A percentile compares a stretch with the other conserved stretches of the same genome.
Evolutionary conservation across 1,140 invertebrate species (phyloP).

Genomic region (Lasioglossum albipes): DNA sequence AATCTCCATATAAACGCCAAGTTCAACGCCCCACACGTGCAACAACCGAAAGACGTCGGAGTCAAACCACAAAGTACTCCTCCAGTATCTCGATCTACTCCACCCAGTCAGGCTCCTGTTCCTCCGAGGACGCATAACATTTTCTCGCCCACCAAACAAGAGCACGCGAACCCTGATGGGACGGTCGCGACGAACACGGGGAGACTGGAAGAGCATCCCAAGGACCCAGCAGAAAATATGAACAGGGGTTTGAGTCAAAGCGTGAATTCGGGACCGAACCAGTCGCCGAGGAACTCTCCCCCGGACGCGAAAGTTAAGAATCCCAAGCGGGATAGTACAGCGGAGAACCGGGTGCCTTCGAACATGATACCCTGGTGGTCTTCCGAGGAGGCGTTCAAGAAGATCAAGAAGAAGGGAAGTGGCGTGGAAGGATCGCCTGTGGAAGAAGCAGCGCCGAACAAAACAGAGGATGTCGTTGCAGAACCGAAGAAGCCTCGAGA

Average conservation of each 20-base stretch:
- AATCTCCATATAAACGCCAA: conserved; percentile 56
- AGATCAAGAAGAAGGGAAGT: conserved; percentile 35
- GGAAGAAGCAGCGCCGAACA: too few relatives aligned
- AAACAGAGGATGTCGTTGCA: neutral
- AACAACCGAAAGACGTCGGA: neutral
- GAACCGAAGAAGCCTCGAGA: neutral
- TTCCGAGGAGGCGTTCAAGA: conserved; percentile 48
- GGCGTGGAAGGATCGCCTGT: neutral
- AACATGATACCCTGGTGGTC: conserved; percentile 59
- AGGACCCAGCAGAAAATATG: neutral
- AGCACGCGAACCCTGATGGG: neutral
- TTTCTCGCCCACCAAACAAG: neutral
- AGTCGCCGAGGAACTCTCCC: too few relatives aligned
- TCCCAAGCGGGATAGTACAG: conserved; percentile 1
- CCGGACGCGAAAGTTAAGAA: neutral
- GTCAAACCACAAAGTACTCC: neutral
- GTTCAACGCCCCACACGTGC: conserved; percentile 23
- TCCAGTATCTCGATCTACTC: neutral
- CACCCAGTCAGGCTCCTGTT: conserved; percentile 6
- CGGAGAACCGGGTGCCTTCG: conserved; percentile 43
- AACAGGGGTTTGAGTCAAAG: neutral
- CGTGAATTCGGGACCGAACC: neutral
- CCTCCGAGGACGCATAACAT: neutral
- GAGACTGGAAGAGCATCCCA: neutral
- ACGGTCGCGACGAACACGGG: neutral